phyloP scores from a whole-genome alignment of 2,113 vertebrate genomes.

The Malurus cyaneus region DNA sequence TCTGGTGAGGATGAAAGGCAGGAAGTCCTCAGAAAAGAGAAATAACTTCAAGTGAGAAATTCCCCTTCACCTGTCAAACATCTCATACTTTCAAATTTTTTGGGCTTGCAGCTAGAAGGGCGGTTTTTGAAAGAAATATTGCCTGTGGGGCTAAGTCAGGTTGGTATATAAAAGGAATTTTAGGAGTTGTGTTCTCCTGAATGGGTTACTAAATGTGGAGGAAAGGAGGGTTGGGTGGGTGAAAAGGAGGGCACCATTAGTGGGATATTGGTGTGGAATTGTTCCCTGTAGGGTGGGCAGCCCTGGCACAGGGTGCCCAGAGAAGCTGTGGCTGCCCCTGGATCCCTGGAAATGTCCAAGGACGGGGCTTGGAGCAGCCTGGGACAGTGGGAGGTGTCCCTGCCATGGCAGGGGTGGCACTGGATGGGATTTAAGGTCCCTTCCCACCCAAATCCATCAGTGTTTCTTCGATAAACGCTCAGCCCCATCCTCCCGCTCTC shows the following conservation, averaged over 20 bases:
- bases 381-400: not conserved
- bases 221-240: not conserved
- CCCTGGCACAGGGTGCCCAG: not conserved
- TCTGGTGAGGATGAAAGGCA: not conserved
- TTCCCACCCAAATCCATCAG: not conserved
- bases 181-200: not conserved
- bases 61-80: not conserved
- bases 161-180: not conserved
- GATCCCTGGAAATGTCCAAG: not conserved
- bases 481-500: not conserved
- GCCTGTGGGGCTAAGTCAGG: not conserved
- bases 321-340: not conserved
- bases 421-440: not conserved
- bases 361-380: fast-evolving
- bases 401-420: not conserved
- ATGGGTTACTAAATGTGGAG: fast-evolving
- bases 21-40: not conserved
- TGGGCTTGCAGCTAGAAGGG: not conserved
- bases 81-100: not conserved
- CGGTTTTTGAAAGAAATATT: not conserved
- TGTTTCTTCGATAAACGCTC: not conserved
- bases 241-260: not conserved
- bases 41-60: not conserved
- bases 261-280: not conserved
- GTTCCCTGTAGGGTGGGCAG: fast-evolving